A percentile compares a stretch with the other conserved stretches of the same genome.
Conservation (phyloP, 2,888 invertebrate genomes). For the Eubasilissa splendida region DNA sequence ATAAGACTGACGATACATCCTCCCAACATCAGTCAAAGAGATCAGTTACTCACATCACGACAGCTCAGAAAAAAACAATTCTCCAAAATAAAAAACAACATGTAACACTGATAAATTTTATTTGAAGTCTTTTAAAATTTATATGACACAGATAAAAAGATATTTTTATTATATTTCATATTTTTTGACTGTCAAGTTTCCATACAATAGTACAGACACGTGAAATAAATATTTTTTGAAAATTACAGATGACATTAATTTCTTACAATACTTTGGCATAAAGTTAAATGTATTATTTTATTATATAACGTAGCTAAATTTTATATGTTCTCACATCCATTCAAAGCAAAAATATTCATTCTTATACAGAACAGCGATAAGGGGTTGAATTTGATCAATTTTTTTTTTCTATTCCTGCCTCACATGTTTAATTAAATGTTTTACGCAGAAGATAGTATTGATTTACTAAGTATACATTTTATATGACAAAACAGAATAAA, state of each 20-base stretch:
- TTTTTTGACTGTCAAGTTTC: neutral
- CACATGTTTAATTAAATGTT: no score
- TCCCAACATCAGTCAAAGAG: no score
- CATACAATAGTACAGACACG: neutral
- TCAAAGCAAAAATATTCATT: slow-evolving; percentile 2
- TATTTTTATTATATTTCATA: slow-evolving; percentile 15
- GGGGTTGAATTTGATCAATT: no score
- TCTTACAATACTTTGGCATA: slow-evolving; percentile 17
- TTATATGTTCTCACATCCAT: neutral
- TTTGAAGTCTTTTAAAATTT: slow-evolving; percentile 29
- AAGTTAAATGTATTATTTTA: slow-evolving; percentile 8
- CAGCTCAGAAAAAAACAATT: neutral
- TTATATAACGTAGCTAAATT: neutral
- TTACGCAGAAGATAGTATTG: no score
- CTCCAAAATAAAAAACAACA: slow-evolving; percentile 1
- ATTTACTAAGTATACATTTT: no score
- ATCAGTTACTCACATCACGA: neutral
- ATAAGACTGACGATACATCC: no score
- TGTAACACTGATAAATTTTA: slow-evolving; percentile 30
- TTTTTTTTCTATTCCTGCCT: no score
- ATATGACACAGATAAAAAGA: slow-evolving; percentile 23
- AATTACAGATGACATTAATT: neutral
- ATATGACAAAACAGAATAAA: no score
- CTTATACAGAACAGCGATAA: neutral
- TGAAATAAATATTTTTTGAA: neutral